Conservation (phyloP, 2,888 invertebrate species). For the Acheta domesticus region DNA sequence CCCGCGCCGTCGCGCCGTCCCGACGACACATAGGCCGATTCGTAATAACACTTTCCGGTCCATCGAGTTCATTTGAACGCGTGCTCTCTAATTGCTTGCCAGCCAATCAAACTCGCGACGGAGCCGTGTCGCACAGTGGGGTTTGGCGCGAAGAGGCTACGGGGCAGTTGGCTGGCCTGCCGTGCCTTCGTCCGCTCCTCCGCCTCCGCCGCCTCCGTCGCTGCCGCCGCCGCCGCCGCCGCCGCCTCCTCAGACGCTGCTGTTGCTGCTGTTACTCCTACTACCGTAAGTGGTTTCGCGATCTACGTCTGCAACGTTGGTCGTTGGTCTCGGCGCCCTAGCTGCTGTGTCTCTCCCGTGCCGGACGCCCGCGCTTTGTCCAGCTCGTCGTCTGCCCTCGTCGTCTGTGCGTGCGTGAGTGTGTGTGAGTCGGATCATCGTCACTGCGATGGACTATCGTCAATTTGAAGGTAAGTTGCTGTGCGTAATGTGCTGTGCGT, state of each 20-base stretch:
- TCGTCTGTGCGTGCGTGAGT: neutral
- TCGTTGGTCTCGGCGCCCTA: too few species aligned
- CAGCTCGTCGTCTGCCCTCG: neutral
- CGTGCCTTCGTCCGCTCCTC: neutral
- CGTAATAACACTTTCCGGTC: constrained; percentile 5
- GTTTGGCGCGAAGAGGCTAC: neutral
- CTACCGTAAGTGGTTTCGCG: neutral
- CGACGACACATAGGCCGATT: constrained; percentile 6
- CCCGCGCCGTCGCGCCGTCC: neutral
- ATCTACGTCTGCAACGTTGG: too few species aligned
- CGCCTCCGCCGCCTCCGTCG: neutral
- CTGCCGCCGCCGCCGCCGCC: neutral
- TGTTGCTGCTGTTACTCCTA: neutral
- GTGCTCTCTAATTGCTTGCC: neutral
- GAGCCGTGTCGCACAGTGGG: constrained; percentile 18
- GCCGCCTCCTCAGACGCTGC: neutral
- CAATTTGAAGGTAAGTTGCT: neutral
- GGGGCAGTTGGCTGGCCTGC: constrained; percentile 9
- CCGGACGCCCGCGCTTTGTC: too few species aligned
- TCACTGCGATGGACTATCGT: neutral
- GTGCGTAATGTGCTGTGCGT: neutral
- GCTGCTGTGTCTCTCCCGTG: too few species aligned
- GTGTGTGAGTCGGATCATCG: neutral
- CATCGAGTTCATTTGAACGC: neutral
- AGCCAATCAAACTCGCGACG: constrained; percentile 9